A percentile compares a stretch with the other conserved stretches of the same genome.
These are phyloP conservation scores for Xiphias gladius DNA, from an alignment of 2,113 vertebrate species.

Conservation along the genomic window DNA sequence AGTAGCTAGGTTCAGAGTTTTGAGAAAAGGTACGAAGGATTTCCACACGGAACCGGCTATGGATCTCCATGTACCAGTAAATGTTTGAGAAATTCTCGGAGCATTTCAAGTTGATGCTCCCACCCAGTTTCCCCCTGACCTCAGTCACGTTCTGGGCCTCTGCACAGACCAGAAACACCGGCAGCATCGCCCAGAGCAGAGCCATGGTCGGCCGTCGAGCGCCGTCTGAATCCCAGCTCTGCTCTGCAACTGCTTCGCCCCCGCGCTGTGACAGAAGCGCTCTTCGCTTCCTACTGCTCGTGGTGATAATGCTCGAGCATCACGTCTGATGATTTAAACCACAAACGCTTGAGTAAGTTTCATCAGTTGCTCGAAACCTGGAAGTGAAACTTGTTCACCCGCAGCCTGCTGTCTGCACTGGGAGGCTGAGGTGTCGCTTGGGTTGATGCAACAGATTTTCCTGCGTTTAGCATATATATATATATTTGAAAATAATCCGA, in stretches of 20 bases:
- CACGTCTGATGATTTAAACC: neutral
- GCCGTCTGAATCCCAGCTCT: neutral
- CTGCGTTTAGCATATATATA: no score
- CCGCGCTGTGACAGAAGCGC: accelerated
- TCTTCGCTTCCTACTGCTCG: neutral
- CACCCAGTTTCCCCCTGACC: neutral
- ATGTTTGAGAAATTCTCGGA: accelerated
- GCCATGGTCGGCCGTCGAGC: conserved; percentile 8
- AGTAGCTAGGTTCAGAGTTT: accelerated
- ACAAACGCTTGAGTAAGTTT: neutral
- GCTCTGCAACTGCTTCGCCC: neutral
- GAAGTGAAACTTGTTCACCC: neutral
- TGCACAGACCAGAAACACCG: accelerated
- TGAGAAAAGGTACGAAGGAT: accelerated
- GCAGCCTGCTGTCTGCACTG: no score
- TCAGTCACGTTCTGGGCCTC: accelerated
- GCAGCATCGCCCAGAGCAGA: conserved; percentile 10
- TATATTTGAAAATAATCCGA: no score
- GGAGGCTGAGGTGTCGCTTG: no score
- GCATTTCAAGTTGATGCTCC: conserved; percentile 14
- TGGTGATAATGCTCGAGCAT: neutral
- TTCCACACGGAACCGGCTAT: accelerated
- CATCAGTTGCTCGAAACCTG: neutral
- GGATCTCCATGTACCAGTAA: conserved; percentile 2
- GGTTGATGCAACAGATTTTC: no score